A percentile compares a stretch with the other conserved stretches of the same genome.
Evolutionary conservation across 92 coral and sea anemone species (phyloP).

Genomic region (Bergia puertoricense): DNA sequence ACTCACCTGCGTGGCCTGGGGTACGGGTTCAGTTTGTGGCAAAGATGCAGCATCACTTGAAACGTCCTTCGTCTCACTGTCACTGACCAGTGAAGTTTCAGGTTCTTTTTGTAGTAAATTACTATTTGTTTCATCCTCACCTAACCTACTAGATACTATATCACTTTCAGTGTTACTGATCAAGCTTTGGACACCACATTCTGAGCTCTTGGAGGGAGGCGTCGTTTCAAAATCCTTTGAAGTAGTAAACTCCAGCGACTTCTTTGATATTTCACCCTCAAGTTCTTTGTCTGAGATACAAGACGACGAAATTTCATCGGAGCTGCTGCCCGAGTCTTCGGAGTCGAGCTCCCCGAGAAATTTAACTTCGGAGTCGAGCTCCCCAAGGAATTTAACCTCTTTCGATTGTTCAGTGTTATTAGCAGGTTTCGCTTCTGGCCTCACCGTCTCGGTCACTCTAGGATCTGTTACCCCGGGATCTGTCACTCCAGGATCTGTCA

Average conservation of each 20-base stretch:
- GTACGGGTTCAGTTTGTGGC: background rate
- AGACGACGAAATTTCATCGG: constrained; percentile 30
- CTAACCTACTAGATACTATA: background rate
- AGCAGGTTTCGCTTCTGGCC: background rate
- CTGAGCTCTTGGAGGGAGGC: background rate
- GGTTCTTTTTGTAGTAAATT: background rate
- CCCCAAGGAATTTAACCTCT: constrained; percentile 38
- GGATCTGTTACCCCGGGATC: background rate
- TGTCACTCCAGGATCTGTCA: background rate
- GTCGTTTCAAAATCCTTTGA: background rate
- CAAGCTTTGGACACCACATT: background rate
- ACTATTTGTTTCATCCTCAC: background rate
- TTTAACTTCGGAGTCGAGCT: constrained; percentile 24
- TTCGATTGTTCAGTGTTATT: background rate
- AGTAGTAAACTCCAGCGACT: background rate
- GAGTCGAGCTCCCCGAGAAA: constrained; percentile 43
- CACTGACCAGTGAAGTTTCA: background rate
- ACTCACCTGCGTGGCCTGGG: background rate
- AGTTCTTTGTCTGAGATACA: constrained; percentile 14
- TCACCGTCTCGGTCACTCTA: background rate
- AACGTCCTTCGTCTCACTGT: background rate
- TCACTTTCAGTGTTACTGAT: background rate
- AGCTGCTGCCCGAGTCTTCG: constrained; percentile 37
- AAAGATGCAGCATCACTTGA: background rate
- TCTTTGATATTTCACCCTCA: background rate